These are phyloP conservation scores for Rallus crepitans DNA, from an alignment of 2,797 vertebrate species.

Conservation along the genomic window DNA sequence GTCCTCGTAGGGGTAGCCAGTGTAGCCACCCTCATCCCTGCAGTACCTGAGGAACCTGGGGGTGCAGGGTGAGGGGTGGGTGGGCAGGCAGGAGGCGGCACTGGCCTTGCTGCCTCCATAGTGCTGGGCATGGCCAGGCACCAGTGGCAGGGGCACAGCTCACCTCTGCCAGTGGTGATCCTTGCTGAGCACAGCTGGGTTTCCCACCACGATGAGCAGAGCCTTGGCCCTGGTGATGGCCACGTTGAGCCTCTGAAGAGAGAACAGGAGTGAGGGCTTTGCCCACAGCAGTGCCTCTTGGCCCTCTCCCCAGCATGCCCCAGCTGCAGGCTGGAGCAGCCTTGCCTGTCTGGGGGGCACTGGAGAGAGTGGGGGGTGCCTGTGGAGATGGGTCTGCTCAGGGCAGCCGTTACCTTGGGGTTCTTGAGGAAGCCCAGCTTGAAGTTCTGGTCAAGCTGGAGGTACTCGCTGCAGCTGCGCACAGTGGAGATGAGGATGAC, in stretches of 20 bases:
- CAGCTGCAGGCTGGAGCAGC: background rate
- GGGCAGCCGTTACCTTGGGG: slow-evolving; percentile 81
- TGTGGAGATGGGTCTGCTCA: accelerated
- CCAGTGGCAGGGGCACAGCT: background rate
- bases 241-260: slow-evolving; percentile 91
- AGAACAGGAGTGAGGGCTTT: background rate
- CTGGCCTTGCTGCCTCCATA: accelerated
- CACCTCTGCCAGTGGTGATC: slow-evolving; percentile 87
- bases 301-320: background rate
- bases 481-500: slow-evolving; percentile 92
- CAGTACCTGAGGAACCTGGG: slow-evolving; percentile 81
- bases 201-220: slow-evolving; percentile 92
- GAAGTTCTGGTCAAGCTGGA: slow-evolving; percentile 83
- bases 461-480: slow-evolving; percentile 84
- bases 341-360: background rate
- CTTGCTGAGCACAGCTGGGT: slow-evolving; percentile 84
- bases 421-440: slow-evolving; percentile 92
- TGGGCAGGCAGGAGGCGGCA: background rate
- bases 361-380: background rate
- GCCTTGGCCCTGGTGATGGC: slow-evolving; percentile 93
- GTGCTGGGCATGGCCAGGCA: background rate
- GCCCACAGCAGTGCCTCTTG: background rate
- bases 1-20: slow-evolving; percentile 33
- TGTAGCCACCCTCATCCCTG: slow-evolving; percentile 61
- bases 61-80: background rate